Base-by-base conservation (phyloP, 2,888 invertebrate species). In the Dioctria rufipes region DNA sequence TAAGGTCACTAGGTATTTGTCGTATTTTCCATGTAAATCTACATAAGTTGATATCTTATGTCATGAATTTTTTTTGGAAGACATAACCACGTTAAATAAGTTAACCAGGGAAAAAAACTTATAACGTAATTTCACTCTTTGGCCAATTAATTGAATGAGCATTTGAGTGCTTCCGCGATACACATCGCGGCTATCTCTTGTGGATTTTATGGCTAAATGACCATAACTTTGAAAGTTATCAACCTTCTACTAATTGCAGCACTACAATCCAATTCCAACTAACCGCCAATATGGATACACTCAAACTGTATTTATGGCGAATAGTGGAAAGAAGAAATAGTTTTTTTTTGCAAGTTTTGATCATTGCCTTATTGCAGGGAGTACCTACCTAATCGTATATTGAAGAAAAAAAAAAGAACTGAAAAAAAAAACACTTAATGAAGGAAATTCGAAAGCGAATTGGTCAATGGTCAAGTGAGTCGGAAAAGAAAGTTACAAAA, bases 191-290 rank as follows among this genome's bases (percentile, higher is more conserved):
- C 39, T 71, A 39, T 51, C 3, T 25, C 39, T 39, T 51, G 51
- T 11, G 51, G 49, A 9, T 54, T 46, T 71, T 25, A 71, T 51
- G 51, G 71, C 71, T 51, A 54, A 51, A 51, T 54, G 71, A 71
- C 71, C 71, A 71, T 71, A 71, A 71, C 71, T 71, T 71, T 71
- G 71, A 71, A 71, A 71, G 71, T 8, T 51, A 71, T 71, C 71
- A 71, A 71, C 71, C 71, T 71, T 71, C 71, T 37, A 11, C 40
- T 71, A 71, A 71, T 71, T 71, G 54, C 51, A 25, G 6, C 39
- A 8, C 46, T 46, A 51, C 37, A 40, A 51, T 71, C 51, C 71
- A 71, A n/a, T 13, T 71, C 71, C 39, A 71, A 51, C 4, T 37
- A 3, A 9, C 39, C n/a, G 37, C 54, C 51, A 25, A 25, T 25